Evolutionary conservation across 2,113 vertebrate species (phyloP).

Genomic region (Nematolebias whitei): DNA sequence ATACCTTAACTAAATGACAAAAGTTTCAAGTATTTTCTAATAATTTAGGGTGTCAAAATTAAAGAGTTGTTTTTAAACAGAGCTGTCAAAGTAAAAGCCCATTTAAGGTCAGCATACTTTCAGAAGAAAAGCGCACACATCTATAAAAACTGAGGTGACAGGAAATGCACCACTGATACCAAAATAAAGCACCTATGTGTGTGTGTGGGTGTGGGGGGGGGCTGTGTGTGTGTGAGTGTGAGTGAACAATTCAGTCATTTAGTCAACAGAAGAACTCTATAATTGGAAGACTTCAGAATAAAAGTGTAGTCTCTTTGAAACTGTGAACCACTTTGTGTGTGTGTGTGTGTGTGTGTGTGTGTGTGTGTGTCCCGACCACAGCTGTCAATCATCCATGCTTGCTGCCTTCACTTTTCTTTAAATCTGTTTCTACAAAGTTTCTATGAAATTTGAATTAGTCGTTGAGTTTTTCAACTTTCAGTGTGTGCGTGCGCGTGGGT

Average conservation of each 20-base stretch:
- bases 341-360: background rate
- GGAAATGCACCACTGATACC: conserved; percentile 1
- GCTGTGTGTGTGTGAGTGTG: too few relatives aligned
- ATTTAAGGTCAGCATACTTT: background rate
- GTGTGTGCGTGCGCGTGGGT: conserved; percentile 20
- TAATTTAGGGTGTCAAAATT: too few relatives aligned
- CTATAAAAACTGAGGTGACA: background rate
- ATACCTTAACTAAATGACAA: too few relatives aligned
- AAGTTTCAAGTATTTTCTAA: too few relatives aligned
- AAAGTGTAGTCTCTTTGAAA: conserved; percentile 4
- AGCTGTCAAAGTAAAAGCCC: background rate
- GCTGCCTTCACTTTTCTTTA: conserved; percentile 19
- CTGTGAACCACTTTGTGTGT: background rate
- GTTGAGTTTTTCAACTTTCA: conserved; percentile 4
- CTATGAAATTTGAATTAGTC: conserved; percentile 50
- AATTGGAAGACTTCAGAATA: conserved; percentile 46
- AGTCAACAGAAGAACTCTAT: conserved; percentile 21
- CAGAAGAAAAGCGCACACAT: background rate
- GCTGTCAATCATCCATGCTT: conserved; percentile 42
- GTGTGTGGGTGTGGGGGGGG: too few relatives aligned
- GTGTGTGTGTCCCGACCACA: conserved; percentile 18
- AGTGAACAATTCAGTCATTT: conserved; percentile 5
- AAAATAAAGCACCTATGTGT: conserved; percentile 36
- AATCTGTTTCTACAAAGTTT: conserved; percentile 36
- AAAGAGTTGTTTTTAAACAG: too few relatives aligned